Conservation (phyloP, 2,888 invertebrate species). For the Plutella xylostella region DNA sequence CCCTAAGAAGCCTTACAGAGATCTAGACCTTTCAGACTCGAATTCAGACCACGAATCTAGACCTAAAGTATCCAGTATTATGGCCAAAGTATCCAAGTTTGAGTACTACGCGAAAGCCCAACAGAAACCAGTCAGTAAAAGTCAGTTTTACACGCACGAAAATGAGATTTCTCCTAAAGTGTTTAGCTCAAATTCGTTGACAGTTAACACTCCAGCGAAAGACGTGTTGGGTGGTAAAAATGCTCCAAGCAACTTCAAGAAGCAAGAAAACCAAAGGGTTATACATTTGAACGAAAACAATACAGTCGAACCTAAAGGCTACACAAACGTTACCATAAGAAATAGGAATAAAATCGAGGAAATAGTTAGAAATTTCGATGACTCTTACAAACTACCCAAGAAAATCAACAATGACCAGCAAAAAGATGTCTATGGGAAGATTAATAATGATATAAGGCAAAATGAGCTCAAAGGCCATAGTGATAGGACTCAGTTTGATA, state of each 20-base stretch:
- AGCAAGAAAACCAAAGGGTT: constrained; percentile 68
- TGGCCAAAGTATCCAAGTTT: constrained; percentile 84
- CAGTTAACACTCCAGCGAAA: constrained; percentile 85
- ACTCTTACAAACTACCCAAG: constrained; percentile 44
- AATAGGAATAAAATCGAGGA: constrained; percentile 59
- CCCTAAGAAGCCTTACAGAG: constrained; percentile 70
- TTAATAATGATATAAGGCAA: constrained; percentile 29
- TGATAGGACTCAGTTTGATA: constrained; percentile 8
- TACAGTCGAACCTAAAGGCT: constrained; percentile 42
- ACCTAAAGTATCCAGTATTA: constrained; percentile 66
- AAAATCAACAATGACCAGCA: constrained; percentile 55
- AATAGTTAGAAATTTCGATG: constrained; percentile 62
- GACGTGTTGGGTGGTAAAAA: constrained; percentile 81
- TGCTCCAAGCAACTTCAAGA: constrained; percentile 69
- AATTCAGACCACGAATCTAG: constrained; percentile 60
- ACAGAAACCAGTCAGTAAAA: constrained; percentile 60
- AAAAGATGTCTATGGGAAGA: constrained; percentile 52
- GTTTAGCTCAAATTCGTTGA: constrained; percentile 81
- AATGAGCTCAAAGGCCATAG: constrained; percentile 15
- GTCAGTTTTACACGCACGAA: constrained; percentile 56
- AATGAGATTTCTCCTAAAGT: constrained; percentile 79
- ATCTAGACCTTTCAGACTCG: constrained; percentile 55
- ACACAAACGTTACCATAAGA: constrained; percentile 50
- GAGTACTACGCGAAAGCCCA: constrained; percentile 79
- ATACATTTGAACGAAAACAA: constrained; percentile 47